phyloP scores from a whole-genome alignment of 2,113 vertebrate species.

The Stegostoma tigrinum region DNA sequence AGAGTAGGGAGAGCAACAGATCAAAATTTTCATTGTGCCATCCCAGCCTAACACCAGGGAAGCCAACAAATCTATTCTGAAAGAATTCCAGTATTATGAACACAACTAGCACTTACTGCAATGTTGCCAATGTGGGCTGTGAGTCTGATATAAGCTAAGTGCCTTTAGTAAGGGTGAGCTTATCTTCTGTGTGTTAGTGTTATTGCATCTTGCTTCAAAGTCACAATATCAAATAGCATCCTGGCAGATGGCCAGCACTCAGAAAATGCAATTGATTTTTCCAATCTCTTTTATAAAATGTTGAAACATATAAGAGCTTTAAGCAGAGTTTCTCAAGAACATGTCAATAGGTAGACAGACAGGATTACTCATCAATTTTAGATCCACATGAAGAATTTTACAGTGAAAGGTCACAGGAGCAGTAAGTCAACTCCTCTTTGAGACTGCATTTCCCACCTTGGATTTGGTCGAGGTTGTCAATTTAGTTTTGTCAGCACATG shows the following conservation, averaged over 20 bases:
- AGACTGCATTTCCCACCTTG: neutral
- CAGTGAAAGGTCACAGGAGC: neutral
- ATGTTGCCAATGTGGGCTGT: neutral
- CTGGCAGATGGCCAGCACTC: neutral
- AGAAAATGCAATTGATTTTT: neutral
- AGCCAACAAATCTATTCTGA: too few species aligned
- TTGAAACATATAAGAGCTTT: neutral
- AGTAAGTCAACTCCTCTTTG: neutral
- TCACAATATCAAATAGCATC: neutral
- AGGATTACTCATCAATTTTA: neutral
- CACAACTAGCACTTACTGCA: neutral
- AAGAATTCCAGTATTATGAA: too few species aligned
- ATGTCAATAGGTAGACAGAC: neutral
- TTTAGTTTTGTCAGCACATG: neutral
- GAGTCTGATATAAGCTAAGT: neutral
- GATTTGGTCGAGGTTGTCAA: neutral
- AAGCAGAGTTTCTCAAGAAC: neutral
- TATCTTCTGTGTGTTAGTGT: neutral
- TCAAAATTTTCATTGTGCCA: too few species aligned
- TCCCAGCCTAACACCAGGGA: too few species aligned
- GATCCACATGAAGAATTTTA: neutral
- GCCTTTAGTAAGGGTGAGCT: neutral
- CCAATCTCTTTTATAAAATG: neutral
- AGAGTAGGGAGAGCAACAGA: too few species aligned
- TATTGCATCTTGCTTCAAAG: neutral